Base-by-base conservation (phyloP, 2,113 vertebrate genomes). In the Promerops cafer region DNA sequence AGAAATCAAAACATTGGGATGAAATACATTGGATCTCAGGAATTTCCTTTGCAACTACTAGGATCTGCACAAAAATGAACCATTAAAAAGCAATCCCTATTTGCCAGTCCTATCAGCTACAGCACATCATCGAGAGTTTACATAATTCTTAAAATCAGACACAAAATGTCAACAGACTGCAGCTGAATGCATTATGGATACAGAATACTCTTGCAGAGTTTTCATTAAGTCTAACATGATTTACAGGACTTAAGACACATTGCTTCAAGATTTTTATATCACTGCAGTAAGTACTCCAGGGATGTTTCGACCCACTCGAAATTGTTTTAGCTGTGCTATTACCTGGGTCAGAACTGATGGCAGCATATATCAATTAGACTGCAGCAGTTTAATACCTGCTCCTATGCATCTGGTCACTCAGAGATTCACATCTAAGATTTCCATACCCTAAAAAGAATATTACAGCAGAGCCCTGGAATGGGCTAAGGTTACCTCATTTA, bases 241-340 rank as follows among this genome's bases (percentile, higher is more conserved):
- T 98, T 98, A 97, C 52, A 39, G 88, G 93, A 96, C 81, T 97
- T 94, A 96, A 96, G 83, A 96, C 91, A 97, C 92, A 96, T 91
- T 93, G 90, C 90, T 93, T 95, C 72, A 95, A 95, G 97, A 98
- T 97, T 97, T 97, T 98, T 97, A 93, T 97, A 95, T 96, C 94
- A 82, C 71, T 77, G 88, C 93, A 96, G 77, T 95, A 97, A 98
- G 96, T 96, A 97, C 96, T 97, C 93, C 93, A 92, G 95, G 97
- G 96, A 97, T 97, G 88, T 96, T 96, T 94, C 88, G 90, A 97
- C 96, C 94, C 95, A 94, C 85, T 97, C 30, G 20, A 97, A 97
- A 98, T 97, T 97, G 97, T 98, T 97, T 98, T 96, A 97, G 97
- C 95, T 95, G 53, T 84, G 95, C 92, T 96, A 97, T 97, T 98